Evolutionary conservation across 1,140 invertebrate genomes (phyloP), one percentile per base, ranked within the genome.

Genomic region (Tachypleus tridentatus): DNA sequence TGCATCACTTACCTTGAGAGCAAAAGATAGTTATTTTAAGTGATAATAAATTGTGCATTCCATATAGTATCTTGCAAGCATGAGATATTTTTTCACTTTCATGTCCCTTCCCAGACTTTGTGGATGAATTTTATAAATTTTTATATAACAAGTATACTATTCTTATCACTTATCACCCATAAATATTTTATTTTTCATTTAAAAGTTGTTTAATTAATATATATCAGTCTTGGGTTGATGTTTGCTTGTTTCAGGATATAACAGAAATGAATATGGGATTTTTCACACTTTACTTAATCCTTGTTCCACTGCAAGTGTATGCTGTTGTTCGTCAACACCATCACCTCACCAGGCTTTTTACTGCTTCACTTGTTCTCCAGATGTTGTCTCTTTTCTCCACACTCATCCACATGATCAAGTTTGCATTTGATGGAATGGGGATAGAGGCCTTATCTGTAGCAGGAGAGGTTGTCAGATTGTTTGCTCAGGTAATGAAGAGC

Each of bases 221-320:
- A 29, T 29, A 29, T 29, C 29, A 29, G 29, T 29, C 29, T 29
- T 29, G 29, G 29, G 29, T 29, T 29, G 29, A 29, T 29, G 29
- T 29, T 29, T 29, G 67, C 70, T 68, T 68, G 60, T 74, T 80
- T 59, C 77, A 86, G 78, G 93, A 97, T 75, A 89, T 93, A 8
- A 82, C 94, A 59, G 93, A 97, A 77, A 82, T 97, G 62, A 95
- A 96, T 78, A 77, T 96, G 62, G 78, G 93, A 11, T 95, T 97
- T 73, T 87, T 94, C 76, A 73, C 91, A 51, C 85, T 90, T 66
- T 97, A 97, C 73, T 83, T 89, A 67, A 83, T 96, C 51, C 78
- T 97, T 51, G 82, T 92, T 61, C 87, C 91, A 50, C 80, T 97
- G 63, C 94, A 97, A 80, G 81, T 93, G 51, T 93, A 94, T 79